Evolutionary conservation across 2,797 vertebrate species (phyloP).

Genomic region (Heteromormyrus szaboi): DNA sequence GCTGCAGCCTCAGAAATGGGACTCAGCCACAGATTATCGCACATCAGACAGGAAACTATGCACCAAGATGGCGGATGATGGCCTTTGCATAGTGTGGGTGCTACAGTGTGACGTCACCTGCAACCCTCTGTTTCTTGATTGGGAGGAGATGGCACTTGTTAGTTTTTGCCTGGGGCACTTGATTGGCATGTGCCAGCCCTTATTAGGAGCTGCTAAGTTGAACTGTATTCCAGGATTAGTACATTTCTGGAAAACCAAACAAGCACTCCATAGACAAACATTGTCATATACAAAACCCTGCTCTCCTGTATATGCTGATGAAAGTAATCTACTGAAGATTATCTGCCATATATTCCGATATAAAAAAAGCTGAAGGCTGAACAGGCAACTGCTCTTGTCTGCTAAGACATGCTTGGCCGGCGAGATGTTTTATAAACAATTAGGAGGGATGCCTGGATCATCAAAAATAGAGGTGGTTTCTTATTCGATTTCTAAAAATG

Average conservation of each 20-base stretch:
- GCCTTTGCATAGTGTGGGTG: neutral
- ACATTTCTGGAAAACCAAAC: neutral
- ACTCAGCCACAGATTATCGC: neutral
- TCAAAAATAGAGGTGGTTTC: slow-evolving; percentile 8
- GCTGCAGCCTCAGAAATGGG: neutral
- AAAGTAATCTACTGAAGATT: neutral
- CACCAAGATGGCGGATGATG: neutral
- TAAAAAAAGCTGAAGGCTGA: neutral
- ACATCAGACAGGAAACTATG: neutral
- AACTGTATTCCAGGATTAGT: neutral
- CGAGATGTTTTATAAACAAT: neutral
- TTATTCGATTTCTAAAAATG: neutral
- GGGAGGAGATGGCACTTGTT: neutral
- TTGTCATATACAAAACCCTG: neutral
- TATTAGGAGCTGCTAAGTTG: neutral
- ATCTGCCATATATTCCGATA: neutral
- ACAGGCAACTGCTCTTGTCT: neutral
- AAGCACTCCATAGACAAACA: neutral
- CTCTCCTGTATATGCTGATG: neutral
- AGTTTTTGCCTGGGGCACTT: neutral
- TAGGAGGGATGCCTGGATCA: neutral
- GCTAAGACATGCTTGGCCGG: neutral
- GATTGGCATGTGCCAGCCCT: neutral
- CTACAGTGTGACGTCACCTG: neutral
- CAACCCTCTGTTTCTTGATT: neutral